These are phyloP conservation scores for Noctua fimbriata DNA, from an alignment of 2,888 invertebrate genomes.

Conservation along the genomic window DNA sequence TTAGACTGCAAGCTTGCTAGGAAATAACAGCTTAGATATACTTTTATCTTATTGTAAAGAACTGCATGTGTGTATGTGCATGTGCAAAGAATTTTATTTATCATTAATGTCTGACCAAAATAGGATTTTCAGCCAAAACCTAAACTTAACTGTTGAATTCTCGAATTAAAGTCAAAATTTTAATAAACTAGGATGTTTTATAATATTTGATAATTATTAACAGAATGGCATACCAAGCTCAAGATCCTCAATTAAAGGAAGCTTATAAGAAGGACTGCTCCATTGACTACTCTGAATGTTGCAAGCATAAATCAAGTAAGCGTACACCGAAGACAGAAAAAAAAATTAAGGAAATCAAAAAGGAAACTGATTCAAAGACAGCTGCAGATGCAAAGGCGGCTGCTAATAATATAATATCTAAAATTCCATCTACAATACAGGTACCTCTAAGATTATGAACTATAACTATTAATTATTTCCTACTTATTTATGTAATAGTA, in stretches of 20 bases:
- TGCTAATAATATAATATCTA: slow-evolving; percentile 74
- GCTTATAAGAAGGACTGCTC: slow-evolving; percentile 80
- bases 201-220: slow-evolving; percentile 51
- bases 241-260: slow-evolving; percentile 83
- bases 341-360: slow-evolving; percentile 73
- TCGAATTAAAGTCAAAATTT: neutral
- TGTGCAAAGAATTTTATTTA: neutral
- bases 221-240: slow-evolving; percentile 85
- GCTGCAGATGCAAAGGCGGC: slow-evolving; percentile 64
- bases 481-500: neutral
- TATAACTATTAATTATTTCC: neutral
- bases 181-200: neutral
- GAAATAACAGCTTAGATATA: neutral
- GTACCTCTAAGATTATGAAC: slow-evolving; percentile 64
- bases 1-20: neutral
- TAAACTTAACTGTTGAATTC: no score
- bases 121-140: no score
- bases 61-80: neutral
- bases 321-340: slow-evolving; percentile 73
- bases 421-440: slow-evolving; percentile 86
- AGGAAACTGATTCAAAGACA: slow-evolving; percentile 63
- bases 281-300: slow-evolving; percentile 83
- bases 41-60: neutral
- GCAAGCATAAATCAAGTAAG: slow-evolving; percentile 76
- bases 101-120: no score